Base-by-base conservation (phyloP, 2,113 vertebrate species). In the Larimichthys crocea region DNA sequence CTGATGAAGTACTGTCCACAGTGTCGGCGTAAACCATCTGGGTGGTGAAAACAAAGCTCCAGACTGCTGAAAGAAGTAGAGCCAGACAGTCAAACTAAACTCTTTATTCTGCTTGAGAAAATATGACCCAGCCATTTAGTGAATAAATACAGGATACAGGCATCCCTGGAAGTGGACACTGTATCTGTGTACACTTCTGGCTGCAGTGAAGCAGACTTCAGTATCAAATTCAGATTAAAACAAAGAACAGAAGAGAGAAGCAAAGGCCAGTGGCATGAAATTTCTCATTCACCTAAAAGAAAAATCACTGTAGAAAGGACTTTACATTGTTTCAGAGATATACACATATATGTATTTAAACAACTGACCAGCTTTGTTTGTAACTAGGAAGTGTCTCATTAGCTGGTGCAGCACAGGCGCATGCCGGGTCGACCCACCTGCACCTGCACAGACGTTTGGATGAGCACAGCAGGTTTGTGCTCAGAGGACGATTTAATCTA, bases 101-200 rank as follows among this genome's bases (percentile, higher is more conserved):
- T 77, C 49, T 92, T 91, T 91, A 90, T 89, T 92, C 56, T 81
- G 50, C 48, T 76, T 61, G 44, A 90, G 26, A 73, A 83, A 82
- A 82, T 76, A 62, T 71, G 68, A 75, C 74, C 80, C 57, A 82
- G 78, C 35, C 64, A 81, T 82, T 79, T 10, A 56, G 53, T 73
- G 85, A 84, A 80, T 83, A 88, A 88, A 84, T 80, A 82, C 61
- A 90, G 75, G 80, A 79, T 55, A 65, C 78, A 79, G 55, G 4
- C 29, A 52, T 60, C 68, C 46, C 55, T 57, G 46, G 29, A 80
- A 57, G 64, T 10, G 7, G 26, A 53, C 44, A 40, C 40, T 35
- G 64, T 65, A 69, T 78, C 71, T 67, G 59, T 69, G 86, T 50
- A 64, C 65, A 76, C 57, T 20, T 46, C 53, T 74, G 70, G 71